Percentiles rank a stretch among this genome's conserved stretches.
These are phyloP conservation scores for Amphiura filiformis DNA, from an alignment of 35 echinoderm and acorn worm species.

Conservation along the genomic window DNA sequence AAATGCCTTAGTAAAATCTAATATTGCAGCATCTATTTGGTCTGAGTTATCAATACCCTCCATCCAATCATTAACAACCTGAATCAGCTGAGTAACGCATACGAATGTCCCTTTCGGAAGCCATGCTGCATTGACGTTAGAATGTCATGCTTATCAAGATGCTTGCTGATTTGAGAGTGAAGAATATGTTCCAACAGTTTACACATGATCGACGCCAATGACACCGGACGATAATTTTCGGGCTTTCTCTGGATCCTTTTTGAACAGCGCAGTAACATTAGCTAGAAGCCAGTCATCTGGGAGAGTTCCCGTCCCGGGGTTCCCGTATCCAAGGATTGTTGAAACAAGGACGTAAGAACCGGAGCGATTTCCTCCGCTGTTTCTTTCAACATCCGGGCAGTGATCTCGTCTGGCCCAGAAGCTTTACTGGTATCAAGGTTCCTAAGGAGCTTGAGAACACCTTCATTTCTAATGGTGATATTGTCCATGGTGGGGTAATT, in stretches of 20 bases:
- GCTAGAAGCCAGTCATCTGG: conserved; percentile 14
- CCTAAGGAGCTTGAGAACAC: conserved; percentile 27
- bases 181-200: conserved; percentile 23
- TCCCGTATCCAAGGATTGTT: conserved; percentile 22
- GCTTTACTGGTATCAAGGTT: conserved; percentile 6
- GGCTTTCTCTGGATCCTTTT: conserved; percentile 19
- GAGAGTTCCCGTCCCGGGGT: conserved; percentile 11
- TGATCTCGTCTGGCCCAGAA: conserved; percentile 36
- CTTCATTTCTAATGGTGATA: conserved; percentile 9
- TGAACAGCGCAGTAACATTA: conserved; percentile 3
- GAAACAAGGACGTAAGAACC: neutral
- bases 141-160: conserved; percentile 25
- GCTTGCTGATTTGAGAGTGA: conserved; percentile 17
- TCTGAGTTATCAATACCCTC: neutral
- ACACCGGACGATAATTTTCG: conserved; percentile 25
- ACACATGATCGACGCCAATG: neutral
- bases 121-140: conserved; percentile 6
- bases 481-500: conserved; percentile 1
- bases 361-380: conserved; percentile 14
- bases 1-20: conserved; percentile 56
- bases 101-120: neutral
- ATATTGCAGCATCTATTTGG: neutral
- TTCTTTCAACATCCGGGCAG: conserved; percentile 15
- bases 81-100: conserved; percentile 22
- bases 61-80: neutral